Evolutionary conservation across 2,888 invertebrate species (phyloP).

Genomic region (Fabriciana adippe): DNA sequence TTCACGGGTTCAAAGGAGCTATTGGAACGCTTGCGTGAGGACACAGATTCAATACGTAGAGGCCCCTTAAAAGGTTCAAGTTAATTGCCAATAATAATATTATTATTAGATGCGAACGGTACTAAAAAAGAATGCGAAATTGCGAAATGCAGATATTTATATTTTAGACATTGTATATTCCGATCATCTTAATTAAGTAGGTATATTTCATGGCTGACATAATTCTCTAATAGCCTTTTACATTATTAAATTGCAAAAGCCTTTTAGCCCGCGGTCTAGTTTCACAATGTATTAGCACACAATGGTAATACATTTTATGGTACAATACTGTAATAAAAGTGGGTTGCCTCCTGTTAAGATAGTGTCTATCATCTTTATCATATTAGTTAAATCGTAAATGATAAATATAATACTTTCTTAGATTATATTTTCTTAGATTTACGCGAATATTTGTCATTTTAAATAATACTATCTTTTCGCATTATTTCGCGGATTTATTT

Average conservation of each 20-base stretch:
- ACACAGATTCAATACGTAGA: too few species aligned
- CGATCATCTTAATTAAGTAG: background rate
- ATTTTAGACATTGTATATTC: background rate
- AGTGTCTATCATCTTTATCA: background rate
- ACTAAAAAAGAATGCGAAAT: too few species aligned
- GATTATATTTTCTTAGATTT: too few species aligned
- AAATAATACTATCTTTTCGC: too few species aligned
- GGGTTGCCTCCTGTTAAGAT: slow-evolving; percentile 2
- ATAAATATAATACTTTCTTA: background rate
- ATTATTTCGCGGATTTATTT: too few species aligned
- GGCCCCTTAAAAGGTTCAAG: too few species aligned
- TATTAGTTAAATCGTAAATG: background rate
- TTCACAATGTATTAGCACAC: slow-evolving; percentile 30
- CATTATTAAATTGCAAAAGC: slow-evolving; percentile 11
- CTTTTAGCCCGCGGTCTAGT: slow-evolving; percentile 20
- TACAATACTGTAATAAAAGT: slow-evolving; percentile 30
- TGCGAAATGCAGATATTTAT: too few species aligned
- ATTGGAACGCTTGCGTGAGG: too few species aligned
- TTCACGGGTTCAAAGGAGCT: too few species aligned
- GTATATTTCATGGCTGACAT: background rate
- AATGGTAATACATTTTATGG: slow-evolving; percentile 26
- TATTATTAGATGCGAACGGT: too few species aligned
- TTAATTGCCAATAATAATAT: too few species aligned
- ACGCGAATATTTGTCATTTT: too few species aligned
- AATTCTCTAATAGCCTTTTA: background rate